Percentiles rank a stretch among this genome's conserved stretches.
Conservation (phyloP, 2,113 vertebrate genomes). For the Megaptera novaeangliae region DNA sequence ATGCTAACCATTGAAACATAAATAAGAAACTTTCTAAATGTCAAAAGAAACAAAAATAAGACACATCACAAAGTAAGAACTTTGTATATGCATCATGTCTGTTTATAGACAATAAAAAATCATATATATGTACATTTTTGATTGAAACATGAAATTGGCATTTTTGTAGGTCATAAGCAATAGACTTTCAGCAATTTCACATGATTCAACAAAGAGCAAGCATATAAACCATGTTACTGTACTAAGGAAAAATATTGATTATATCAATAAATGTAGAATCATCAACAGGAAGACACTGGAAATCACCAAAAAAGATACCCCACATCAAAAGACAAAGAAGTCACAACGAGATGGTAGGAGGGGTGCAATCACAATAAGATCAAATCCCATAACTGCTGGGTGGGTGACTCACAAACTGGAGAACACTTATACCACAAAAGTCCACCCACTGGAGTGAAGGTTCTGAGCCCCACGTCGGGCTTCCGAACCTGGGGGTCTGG, state of each 20-base stretch:
- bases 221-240: not conserved
- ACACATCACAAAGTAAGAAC: not conserved
- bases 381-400: too few relatives aligned
- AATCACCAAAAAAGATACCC: too few relatives aligned
- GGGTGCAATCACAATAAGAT: too few relatives aligned
- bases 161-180: not conserved
- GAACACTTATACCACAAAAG: too few relatives aligned
- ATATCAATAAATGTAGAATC: not conserved
- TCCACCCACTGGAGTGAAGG: too few relatives aligned
- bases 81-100: not conserved
- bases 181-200: not conserved
- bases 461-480: too few relatives aligned
- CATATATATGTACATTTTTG: not conserved
- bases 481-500: too few relatives aligned
- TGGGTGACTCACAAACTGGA: too few relatives aligned
- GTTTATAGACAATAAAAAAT: not conserved
- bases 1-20: not conserved
- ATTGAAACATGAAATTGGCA: not conserved
- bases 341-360: too few relatives aligned
- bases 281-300: too few relatives aligned
- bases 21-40: not conserved
- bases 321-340: too few relatives aligned
- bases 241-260: not conserved
- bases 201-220: not conserved
- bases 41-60: not conserved